A percentile compares a stretch with the other conserved stretches of the same genome.
phyloP scores from a whole-genome alignment of 2,113 vertebrate genomes.

The Telmatochromis sp. region DNA sequence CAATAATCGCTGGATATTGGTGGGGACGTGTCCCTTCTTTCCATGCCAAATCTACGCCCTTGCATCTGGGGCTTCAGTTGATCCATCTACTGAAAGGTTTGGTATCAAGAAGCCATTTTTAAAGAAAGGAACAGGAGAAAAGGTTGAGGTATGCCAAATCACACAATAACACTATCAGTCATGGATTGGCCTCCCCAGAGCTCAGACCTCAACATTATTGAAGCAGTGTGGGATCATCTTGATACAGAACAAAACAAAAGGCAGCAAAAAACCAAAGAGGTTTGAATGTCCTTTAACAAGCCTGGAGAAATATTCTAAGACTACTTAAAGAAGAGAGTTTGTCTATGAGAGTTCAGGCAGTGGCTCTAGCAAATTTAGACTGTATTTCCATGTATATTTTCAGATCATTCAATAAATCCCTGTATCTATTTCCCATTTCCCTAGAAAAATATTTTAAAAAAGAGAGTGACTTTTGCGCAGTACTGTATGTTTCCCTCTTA shows the following conservation, averaged over 20 bases:
- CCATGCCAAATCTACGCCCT: no score
- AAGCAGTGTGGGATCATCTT: neutral
- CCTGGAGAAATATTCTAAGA: neutral
- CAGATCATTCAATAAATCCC: neutral
- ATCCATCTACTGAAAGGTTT: neutral
- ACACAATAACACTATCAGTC: neutral
- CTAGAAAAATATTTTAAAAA: neutral
- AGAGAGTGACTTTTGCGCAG: neutral
- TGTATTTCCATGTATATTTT: neutral
- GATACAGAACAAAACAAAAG: neutral
- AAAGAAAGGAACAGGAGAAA: neutral
- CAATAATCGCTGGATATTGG: no score
- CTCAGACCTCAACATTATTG: neutral
- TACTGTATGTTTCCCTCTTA: neutral
- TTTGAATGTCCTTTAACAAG: neutral
- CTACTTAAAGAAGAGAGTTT: neutral
- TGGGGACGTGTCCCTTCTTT: no score
- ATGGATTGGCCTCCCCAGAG: neutral
- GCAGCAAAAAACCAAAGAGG: neutral
- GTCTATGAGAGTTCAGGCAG: neutral
- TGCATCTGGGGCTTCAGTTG: neutral
- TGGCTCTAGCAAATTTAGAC: neutral
- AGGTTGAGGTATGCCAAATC: neutral
- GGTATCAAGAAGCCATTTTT: neutral
- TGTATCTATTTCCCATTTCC: neutral